Conservation (phyloP, 35 echinoderm and acorn worm genomes). For the Anneissia japonica region DNA sequence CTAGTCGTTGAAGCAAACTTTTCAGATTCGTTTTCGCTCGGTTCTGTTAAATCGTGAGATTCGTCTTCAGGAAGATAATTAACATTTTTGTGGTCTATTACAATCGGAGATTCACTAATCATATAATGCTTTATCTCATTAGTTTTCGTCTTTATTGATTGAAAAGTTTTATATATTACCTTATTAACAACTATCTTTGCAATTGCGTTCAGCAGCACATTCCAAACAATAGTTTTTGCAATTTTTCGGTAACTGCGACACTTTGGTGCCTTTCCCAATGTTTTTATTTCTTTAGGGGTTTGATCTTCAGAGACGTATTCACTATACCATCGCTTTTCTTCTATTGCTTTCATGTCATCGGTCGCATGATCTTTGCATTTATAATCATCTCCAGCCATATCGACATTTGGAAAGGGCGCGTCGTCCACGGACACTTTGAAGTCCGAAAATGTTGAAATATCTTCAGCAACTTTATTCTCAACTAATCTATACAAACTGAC, state of each 20-base stretch:
- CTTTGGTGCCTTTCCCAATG: no score
- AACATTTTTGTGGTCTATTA: no score
- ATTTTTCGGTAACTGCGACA: neutral
- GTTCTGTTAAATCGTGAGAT: neutral
- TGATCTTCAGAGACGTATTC: neutral
- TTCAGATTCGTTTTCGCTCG: neutral
- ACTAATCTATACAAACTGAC: neutral
- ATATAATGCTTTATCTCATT: no score
- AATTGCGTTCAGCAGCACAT: neutral
- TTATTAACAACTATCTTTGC: neutral
- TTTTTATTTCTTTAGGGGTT: no score
- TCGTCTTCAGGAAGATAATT: neutral
- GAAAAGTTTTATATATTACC: neutral
- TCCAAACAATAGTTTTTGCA: neutral
- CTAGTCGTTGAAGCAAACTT: no score
- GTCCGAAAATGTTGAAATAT: neutral
- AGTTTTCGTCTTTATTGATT: neutral
- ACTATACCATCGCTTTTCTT: neutral
- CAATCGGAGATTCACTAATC: no score
- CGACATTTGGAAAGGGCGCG: neutral
- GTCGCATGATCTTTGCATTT: neutral
- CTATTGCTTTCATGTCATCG: neutral
- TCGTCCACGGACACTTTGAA: neutral
- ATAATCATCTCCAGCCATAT: neutral
- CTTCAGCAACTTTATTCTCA: neutral